Base-by-base conservation (phyloP, 2,797 vertebrate species). In the Galago senegalensis region DNA sequence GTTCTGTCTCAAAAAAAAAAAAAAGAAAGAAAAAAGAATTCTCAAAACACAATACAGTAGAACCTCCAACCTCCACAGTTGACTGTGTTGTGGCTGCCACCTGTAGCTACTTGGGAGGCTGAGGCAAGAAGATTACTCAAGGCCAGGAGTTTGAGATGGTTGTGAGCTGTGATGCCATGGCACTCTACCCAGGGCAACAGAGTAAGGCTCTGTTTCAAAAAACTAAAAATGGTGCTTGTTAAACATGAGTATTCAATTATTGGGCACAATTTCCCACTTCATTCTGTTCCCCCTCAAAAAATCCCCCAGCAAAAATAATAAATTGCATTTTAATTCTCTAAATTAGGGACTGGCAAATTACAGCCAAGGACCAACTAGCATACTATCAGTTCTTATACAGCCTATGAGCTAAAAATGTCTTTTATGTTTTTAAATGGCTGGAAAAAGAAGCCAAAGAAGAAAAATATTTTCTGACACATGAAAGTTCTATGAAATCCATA, bases 391-490 rank as follows among this genome's bases (percentile, higher is more conserved):
- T 73, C 61, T 88, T 34, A 70, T 61, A 60, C 37, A 91, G 83
- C 3, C 60, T 20, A n/a, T n/a, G 29, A 85, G 49, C 67, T 76
- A 86, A 79, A 80, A 83, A 87, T 80, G 43, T 5, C 34, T 83
- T 84, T 92, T 85, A 92, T 11, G n/a, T 81, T 95, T 43, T 88
- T 82, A 88, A 90, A 80, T 34, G 17, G 12, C 34, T 63, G 7
- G 21, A 40, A 21, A 1, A 49, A 27, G 7, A 25, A 53, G 63
- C 67, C 37, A 56, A 40, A 53, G 31, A 90, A 89, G 53, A 87
- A 97, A 96, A 91, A 61, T 80, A 60, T 61, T 87, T 93, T 89
- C 65, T 72, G 53, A 87, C 40, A 61, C 37, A 83, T 73, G n/a
- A 84, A 89, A 93, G 80, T 69, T 73, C 37, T 83, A n/a, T 63